A percentile compares a stretch with the other conserved stretches of the same genome.
phyloP scores from a whole-genome alignment of 2,797 vertebrate genomes.

The Centropyge bicolor region DNA sequence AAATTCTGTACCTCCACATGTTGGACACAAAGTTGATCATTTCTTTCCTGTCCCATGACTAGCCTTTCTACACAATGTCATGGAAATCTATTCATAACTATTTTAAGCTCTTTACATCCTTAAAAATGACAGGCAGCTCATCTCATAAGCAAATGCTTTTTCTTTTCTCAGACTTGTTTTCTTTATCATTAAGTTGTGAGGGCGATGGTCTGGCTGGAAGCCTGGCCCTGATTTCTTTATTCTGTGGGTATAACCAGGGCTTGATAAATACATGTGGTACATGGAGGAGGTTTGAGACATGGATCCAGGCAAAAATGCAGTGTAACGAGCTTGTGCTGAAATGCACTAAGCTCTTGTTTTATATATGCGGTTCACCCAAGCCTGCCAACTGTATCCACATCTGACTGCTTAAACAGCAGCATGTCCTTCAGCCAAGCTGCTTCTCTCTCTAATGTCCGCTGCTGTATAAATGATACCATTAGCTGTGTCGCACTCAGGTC shows the following conservation, averaged over 20 bases:
- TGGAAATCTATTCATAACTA: neutral
- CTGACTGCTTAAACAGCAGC: constrained; percentile 52
- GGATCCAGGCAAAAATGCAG: constrained; percentile 4
- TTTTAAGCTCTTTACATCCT: neutral
- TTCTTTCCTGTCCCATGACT: neutral
- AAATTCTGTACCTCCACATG: neutral
- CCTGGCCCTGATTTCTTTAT: neutral
- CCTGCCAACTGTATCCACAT: constrained; percentile 33
- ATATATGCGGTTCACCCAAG: constrained; percentile 58
- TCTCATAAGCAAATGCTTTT: neutral
- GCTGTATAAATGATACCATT: constrained; percentile 55
- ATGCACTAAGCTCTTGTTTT: constrained; percentile 57
- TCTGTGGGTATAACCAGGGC: neutral
- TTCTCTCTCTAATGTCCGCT: constrained; percentile 36
- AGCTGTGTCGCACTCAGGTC: constrained; percentile 19
- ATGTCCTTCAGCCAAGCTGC: constrained; percentile 62
- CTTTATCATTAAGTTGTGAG: neutral
- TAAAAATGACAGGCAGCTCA: neutral
- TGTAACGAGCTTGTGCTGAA: constrained; percentile 42
- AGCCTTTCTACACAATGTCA: neutral
- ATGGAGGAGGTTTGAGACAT: constrained; percentile 18
- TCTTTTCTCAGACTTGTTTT: neutral
- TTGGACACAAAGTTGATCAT: neutral
- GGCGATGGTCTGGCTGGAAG: neutral
- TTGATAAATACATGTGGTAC: constrained; percentile 27